These are phyloP conservation scores for Idaea dimidiata DNA, from an alignment of 2,888 invertebrate genomes.

Conservation along the genomic window DNA sequence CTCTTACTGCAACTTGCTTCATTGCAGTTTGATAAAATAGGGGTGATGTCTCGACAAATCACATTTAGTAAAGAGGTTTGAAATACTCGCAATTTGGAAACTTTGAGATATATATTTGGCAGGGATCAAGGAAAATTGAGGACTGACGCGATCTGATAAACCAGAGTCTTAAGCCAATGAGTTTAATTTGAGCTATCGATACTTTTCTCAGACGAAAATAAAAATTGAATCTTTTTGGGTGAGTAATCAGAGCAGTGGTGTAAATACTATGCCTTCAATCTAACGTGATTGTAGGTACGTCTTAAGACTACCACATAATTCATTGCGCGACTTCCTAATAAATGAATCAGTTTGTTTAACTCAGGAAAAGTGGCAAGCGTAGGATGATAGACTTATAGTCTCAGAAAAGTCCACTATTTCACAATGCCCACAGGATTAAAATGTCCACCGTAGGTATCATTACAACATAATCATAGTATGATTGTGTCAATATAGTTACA, in stretches of 20 bases:
- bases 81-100: slow-evolving; percentile 36
- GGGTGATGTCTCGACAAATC: slow-evolving; percentile 24
- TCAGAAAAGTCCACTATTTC: no score
- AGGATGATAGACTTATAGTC: no score
- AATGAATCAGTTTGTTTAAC: no score
- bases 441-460: no score
- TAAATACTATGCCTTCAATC: no score
- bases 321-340: no score
- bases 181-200: background rate
- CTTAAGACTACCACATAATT: background rate
- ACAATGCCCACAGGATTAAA: no score
- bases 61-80: slow-evolving; percentile 20
- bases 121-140: slow-evolving; percentile 32
- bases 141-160: slow-evolving; percentile 6
- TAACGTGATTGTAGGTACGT: background rate
- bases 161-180: slow-evolving; percentile 20
- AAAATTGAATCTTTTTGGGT: background rate
- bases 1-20: slow-evolving; percentile 15
- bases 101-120: slow-evolving; percentile 33
- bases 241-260: background rate
- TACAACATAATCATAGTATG: no score
- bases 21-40: slow-evolving; percentile 20
- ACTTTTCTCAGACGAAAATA: background rate
- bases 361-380: no score
- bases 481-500: no score